Evolutionary conservation across 2,888 invertebrate species (phyloP).

Genomic region (Drosophila gaucha): DNA sequence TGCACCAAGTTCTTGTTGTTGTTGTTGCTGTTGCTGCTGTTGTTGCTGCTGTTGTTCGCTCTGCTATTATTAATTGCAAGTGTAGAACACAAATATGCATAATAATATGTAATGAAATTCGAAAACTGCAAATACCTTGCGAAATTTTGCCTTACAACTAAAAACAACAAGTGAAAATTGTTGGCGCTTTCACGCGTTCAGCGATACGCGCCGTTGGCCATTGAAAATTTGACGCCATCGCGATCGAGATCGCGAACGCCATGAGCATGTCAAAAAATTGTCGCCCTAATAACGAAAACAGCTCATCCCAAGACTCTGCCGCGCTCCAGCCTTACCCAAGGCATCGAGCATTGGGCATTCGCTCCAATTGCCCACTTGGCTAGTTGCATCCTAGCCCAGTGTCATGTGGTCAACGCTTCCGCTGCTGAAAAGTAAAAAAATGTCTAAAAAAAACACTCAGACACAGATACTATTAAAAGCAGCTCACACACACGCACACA

Average conservation of each 20-base stretch:
- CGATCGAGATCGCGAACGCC: conserved; percentile 50
- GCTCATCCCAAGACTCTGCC: neutral
- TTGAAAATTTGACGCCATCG: conserved; percentile 68
- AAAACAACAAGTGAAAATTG: conserved; percentile 32
- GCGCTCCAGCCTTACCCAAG: conserved; percentile 31
- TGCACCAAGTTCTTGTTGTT: conserved; percentile 26
- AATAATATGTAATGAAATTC: conserved; percentile 42
- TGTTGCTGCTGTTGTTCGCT: conserved; percentile 1
- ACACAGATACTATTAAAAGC: neutral
- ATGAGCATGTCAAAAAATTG: conserved; percentile 47
- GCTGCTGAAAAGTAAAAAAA: conserved; percentile 25
- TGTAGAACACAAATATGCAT: conserved; percentile 10
- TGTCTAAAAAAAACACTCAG: neutral
- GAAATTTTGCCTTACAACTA: conserved; percentile 37
- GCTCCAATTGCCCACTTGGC: conserved; percentile 27
- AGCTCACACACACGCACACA: conserved; percentile 1
- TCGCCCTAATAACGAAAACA: conserved; percentile 39
- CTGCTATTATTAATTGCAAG: conserved; percentile 48
- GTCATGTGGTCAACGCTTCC: conserved; percentile 38
- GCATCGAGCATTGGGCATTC: conserved; percentile 11
- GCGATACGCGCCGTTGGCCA: conserved; percentile 54
- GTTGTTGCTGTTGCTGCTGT: too few relatives aligned
- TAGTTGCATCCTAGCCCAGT: conserved; percentile 6
- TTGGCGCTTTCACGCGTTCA: conserved; percentile 70
- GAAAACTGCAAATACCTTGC: conserved; percentile 56